Base-by-base conservation (phyloP, 37 sponge, comb jelly and placozoan genomes). In the Haliclona indistincta region DNA sequence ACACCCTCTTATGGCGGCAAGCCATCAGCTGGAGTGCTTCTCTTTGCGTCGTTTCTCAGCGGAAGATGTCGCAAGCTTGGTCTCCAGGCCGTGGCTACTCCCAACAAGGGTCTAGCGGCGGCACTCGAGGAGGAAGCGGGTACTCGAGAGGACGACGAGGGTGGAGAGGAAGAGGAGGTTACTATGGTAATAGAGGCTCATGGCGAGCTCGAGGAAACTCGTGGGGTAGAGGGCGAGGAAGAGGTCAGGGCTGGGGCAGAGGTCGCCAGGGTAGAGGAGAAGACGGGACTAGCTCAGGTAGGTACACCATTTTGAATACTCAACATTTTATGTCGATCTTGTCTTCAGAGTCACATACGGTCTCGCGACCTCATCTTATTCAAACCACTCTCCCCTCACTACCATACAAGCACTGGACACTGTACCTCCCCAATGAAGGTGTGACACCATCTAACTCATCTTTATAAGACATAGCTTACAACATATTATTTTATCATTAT, bases 341-440 rank as follows among this genome's bases (percentile, higher is more conserved):
- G 23, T n/a, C 25, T 60, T 8, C 25, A 60, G 17, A 8, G 17
- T 8, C 25, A n/a, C 7, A 22, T 60, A 60, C 25, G 10, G 15
- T 29, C 10, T 20, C 20, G 39, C 10, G 33, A 36, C 61, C 83
- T 43, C 47, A 25, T 41, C 39, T 80, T 38, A 61, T 76, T 23
- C 90, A 89, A 41, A 43, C 81, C 0, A 54, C 78, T 29, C 67
- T 91, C 8, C 42, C 6, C 11, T 68, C 41, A 65, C 71, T 74
- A 44, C 80, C 75, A 2, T 91, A 86, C 62, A 58, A 61, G 38
- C 34, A 67, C 5, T 91, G 92, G 92, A 71, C 65, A 43, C 58
- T 28, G 26, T 91, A 91, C 60, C 52, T 86, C 37, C 84, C 83
- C 0, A 52, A 85, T 23, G 77, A 91, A 71, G 74, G 89, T 88